Percentiles rank a stretch among this genome's conserved stretches.
These are phyloP conservation scores for Anguilla marmorata DNA, from an alignment of 2,797 vertebrate genomes.

Conservation along the genomic window DNA sequence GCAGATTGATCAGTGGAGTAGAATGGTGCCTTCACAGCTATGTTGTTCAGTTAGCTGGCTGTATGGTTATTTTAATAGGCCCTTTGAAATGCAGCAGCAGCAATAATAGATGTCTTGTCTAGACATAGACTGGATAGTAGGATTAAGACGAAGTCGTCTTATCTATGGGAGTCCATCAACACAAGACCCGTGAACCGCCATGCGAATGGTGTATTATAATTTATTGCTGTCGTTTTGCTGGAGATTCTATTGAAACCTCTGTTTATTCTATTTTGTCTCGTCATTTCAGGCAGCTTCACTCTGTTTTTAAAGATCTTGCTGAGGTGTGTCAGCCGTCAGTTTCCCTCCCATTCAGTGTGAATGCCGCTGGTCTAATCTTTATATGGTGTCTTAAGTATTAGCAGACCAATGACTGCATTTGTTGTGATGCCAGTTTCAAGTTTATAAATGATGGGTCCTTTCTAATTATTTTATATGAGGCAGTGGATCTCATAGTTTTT, in stretches of 20 bases:
- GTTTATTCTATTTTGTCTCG: neutral
- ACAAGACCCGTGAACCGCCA: too few relatives aligned
- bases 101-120: too few relatives aligned
- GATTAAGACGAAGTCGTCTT: too few relatives aligned
- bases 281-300: neutral
- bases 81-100: too few relatives aligned
- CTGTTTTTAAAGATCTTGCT: neutral
- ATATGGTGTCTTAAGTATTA: neutral
- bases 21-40: neutral
- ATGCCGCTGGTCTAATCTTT: too few relatives aligned
- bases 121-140: too few relatives aligned
- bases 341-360: neutral
- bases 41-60: neutral
- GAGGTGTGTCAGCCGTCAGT: neutral
- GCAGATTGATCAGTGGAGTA: too few relatives aligned
- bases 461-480: constrained; percentile 13
- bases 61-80: too few relatives aligned
- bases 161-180: too few relatives aligned
- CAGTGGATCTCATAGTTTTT: neutral
- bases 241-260: neutral
- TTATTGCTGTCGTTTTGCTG: neutral
- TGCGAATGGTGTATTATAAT: too few relatives aligned
- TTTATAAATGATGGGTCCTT: neutral
- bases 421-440: neutral
- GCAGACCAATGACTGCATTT: neutral